Base-by-base conservation (phyloP, 2,113 vertebrate genomes). In the Catharus fuscescens region DNA sequence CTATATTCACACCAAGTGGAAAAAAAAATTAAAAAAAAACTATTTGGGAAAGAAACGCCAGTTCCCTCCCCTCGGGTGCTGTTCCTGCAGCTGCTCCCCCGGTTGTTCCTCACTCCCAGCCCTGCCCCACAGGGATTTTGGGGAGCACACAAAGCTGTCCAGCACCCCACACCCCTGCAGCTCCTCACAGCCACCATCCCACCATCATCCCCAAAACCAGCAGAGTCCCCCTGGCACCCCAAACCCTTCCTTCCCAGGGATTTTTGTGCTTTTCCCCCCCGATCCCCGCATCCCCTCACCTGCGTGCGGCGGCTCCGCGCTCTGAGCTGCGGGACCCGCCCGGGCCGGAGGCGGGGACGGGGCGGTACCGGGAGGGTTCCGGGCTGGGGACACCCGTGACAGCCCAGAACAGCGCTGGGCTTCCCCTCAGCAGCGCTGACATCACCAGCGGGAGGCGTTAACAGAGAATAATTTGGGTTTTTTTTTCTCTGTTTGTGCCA, bases 391-490 rank as follows among this genome's bases (percentile, higher is more conserved):
- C 34, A 52, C 7, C 32, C 29, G 61, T 2, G 73, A 40, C 56
- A 56, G 38, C 86, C 9, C 38, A 1, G 32, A 1, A 1, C 23
- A 1, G 18, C 14, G 0, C 0, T 2, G 5, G 1, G 0, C 1
- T 28, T 7, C 42, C 48, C 38, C 6, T 15, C 3, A 2, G 3
- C 18, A 2, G 12, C 1, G 16, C 3, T 18, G 72, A 32, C 66
- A 20, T 7, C 40, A 3, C 57, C 36, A 1, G 1, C 14, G 7
- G n/a, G 23, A 21, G 8, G 2, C 8, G 48, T 2, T 8, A 2
- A 1, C 25, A 0, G 5, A 2, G 29, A 6, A 12, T 15, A 3
- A 18, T 40, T 34, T 0, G 38, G 47, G 10, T 9, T 40, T 40
- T 5, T 5, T 89, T 53, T 82, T 18, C 40, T 8, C 3, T 2